Conservation (phyloP, 2,113 vertebrate genomes). For the Stegastes partitus region DNA sequence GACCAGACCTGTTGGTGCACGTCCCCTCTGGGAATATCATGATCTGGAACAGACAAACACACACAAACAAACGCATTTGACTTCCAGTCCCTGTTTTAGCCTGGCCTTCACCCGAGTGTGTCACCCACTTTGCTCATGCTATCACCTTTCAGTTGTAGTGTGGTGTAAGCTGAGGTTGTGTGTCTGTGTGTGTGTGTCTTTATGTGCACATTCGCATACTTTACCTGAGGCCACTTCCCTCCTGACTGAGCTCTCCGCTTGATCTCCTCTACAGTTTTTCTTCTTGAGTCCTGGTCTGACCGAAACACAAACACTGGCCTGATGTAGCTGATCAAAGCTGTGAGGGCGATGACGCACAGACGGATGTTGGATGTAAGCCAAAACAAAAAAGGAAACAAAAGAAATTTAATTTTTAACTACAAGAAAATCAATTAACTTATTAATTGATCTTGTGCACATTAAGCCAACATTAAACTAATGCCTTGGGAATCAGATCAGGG, state of each 20-base stretch:
- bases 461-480: no score
- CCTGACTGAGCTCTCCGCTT: slow-evolving; percentile 87
- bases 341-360: background rate
- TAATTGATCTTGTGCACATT: no score
- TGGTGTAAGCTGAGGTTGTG: background rate
- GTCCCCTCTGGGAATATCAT: slow-evolving; percentile 98
- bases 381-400: background rate
- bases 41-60: slow-evolving; percentile 85
- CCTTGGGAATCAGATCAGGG: no score
- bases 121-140: background rate
- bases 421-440: no score
- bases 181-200: background rate
- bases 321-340: slow-evolving; percentile 95
- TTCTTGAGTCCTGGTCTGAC: slow-evolving; percentile 93
- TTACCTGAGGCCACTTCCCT: slow-evolving; percentile 96
- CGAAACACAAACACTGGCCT: slow-evolving; percentile 94
- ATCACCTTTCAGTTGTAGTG: background rate
- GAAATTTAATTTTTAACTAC: no score
- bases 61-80: background rate
- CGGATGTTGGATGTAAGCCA: background rate
- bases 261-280: slow-evolving; percentile 95
- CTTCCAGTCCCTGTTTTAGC: background rate
- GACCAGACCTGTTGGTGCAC: slow-evolving; percentile 94
- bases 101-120: background rate
- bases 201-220: background rate